Base-by-base conservation (phyloP, 1,140 invertebrate genomes). In the Pemphigus obesinymphae region DNA sequence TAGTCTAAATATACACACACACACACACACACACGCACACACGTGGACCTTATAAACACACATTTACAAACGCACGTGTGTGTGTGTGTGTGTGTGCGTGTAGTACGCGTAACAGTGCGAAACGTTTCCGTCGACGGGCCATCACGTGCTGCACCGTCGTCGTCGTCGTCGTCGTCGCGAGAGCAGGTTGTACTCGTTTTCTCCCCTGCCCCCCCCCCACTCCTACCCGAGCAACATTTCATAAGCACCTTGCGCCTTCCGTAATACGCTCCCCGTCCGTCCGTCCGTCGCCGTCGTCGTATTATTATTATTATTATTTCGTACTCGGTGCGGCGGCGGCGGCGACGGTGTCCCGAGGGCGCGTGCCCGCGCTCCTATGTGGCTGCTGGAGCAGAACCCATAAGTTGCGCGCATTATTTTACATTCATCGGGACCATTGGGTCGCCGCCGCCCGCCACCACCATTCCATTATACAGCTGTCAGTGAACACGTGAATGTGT, bases 391-490 rank as follows among this genome's bases (percentile, higher is more conserved):
- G 55, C 76, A 63, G 76, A 80, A 80, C 76, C 55, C 76, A 80
- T 80, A 80, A 80, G 76, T 80, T 63, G 26, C 17, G 43, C 70
- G 70, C 55, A n/a, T 80, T 80, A 45, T 80, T 80, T 29, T 23
- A 61, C 58, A 68, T 68, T 34, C 63, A 34, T 68, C 40, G 66
- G 31, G 2, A 11, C 15, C 26, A 40, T 20, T 20, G 34, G 37
- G 66, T 40, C 66, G 37, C 34, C 66, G 11, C 66, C 34, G 37
- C 53, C 53, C 6, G 7, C 53, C n/a, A 0, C 53, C 8, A 2
- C 20, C 50, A 80, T 80, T 61, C 76, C 53, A 63, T 80, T 80
- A 31, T 63, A 61, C 76, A 80, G 76, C 76, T 80, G 76, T 80
- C 76, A 15, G 34, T 55, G 48, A 23, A 70, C 66, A 70, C 66